Evolutionary conservation across 1,140 invertebrate genomes (phyloP).

Genomic region (Scaptodrosophila lebanonensis): DNA sequence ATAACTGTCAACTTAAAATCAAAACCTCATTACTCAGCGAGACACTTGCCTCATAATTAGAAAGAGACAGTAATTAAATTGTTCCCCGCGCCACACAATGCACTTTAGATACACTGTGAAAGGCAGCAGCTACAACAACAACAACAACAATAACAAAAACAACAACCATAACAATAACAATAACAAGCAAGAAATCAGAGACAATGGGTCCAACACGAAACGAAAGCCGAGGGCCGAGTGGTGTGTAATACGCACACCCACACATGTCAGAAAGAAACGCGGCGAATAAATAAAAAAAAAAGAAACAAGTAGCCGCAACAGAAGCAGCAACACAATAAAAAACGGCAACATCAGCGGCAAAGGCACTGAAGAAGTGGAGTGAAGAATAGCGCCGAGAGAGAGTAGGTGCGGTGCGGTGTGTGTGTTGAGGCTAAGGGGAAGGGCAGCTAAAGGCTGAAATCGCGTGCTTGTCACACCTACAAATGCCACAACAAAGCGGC

Average conservation of each 20-base stretch:
- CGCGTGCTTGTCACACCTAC: slow-evolving; percentile 67
- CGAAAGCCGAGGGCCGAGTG: slow-evolving; percentile 21
- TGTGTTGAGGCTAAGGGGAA: too few relatives aligned
- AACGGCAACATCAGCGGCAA: slow-evolving; percentile 3
- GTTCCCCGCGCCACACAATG: slow-evolving; percentile 14
- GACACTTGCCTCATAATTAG: slow-evolving; percentile 60
- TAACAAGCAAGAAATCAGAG: too few relatives aligned
- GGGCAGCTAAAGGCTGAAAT: too few relatives aligned
- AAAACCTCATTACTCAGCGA: slow-evolving; percentile 57
- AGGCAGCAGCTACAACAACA: slow-evolving; percentile 23
- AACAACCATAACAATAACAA: slow-evolving; percentile 9
- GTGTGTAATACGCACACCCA: slow-evolving; percentile 2
- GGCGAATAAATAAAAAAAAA: slow-evolving; percentile 40
- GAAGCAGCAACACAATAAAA: slow-evolving; percentile 11
- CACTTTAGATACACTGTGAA: too few relatives aligned
- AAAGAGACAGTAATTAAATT: slow-evolving; percentile 48
- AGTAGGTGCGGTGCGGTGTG: too few relatives aligned
- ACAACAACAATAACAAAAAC: slow-evolving; percentile 10
- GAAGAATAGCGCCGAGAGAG: slow-evolving; percentile 5
- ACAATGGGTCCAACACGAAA: slow-evolving; percentile 15
- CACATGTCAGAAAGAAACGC: slow-evolving; percentile 22
- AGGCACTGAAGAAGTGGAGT: slow-evolving; percentile 1
- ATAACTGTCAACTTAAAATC: slow-evolving; percentile 66
- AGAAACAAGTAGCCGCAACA: slow-evolving; percentile 34
- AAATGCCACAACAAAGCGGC: slow-evolving; percentile 34